Conservation (phyloP, 2,797 vertebrate species). For the Mergus octosetaceus region DNA sequence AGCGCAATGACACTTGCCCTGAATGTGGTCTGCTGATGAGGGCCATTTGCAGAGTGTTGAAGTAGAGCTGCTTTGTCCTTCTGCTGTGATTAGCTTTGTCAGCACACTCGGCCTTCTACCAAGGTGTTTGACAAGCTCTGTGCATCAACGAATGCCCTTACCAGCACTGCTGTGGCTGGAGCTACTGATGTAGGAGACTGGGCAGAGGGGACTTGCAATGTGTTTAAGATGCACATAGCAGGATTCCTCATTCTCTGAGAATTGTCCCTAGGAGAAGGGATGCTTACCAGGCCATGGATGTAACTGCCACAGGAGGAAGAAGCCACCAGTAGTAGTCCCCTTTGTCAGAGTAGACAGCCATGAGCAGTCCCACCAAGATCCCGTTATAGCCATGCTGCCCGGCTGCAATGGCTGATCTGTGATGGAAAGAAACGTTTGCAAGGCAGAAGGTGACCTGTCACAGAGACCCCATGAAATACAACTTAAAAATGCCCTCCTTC, state of each 20-base stretch:
- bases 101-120: accelerated
- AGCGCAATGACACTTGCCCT: accelerated
- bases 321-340: constrained; percentile 97
- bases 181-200: neutral
- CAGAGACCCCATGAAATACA: neutral
- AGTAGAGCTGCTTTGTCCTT: neutral
- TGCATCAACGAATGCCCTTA: accelerated
- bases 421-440: accelerated
- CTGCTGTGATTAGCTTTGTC: neutral
- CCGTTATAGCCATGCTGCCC: constrained; percentile 93
- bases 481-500: neutral
- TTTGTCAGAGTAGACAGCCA: constrained; percentile 88
- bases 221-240: neutral
- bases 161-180: accelerated
- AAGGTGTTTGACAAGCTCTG: accelerated
- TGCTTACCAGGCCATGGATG: constrained; percentile 92
- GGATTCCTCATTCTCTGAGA: neutral
- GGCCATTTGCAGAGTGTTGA: accelerated
- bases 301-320: constrained; percentile 85
- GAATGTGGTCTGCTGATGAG: accelerated
- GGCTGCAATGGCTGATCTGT: constrained; percentile 86
- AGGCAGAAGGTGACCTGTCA: neutral
- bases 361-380: constrained; percentile 90
- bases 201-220: accelerated
- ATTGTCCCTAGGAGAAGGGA: neutral